Conservation (phyloP, 1,140 invertebrate species). For the Drosophila orena region DNA sequence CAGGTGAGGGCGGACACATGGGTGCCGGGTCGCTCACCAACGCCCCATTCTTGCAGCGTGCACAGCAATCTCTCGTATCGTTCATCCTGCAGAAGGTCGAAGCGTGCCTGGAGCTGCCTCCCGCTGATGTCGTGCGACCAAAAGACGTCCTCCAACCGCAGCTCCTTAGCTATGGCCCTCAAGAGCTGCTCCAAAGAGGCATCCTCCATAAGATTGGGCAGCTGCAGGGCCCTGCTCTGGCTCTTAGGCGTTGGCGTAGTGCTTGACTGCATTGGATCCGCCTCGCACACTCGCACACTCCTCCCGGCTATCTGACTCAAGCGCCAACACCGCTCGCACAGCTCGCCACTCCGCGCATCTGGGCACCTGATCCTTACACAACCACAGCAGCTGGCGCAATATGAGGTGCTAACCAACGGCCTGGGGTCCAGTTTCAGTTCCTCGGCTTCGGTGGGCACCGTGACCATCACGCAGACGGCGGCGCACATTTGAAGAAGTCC, state of each 20-base stretch:
- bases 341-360: too few relatives aligned
- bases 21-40: conserved; percentile 80
- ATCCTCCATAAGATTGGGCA: conserved; percentile 14
- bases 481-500: conserved; percentile 33
- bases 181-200: conserved; percentile 51
- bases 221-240: not conserved
- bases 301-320: conserved; percentile 7
- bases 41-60: conserved; percentile 77
- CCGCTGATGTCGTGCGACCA: conserved; percentile 54
- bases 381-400: conserved; percentile 17
- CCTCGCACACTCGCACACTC: not conserved
- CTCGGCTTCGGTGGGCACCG: conserved; percentile 58
- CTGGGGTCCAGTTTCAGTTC: conserved; percentile 23
- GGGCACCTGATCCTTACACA: not conserved
- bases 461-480: conserved; percentile 62
- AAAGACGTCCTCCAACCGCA: conserved; percentile 60
- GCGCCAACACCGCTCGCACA: conserved; percentile 25
- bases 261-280: not conserved
- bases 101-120: conserved; percentile 57
- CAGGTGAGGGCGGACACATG: conserved; percentile 82
- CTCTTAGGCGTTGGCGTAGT: not conserved
- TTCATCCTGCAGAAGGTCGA: conserved; percentile 76
- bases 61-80: conserved; percentile 82
- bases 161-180: conserved; percentile 34
- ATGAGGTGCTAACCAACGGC: not conserved